Evolutionary conservation across 1,140 invertebrate species (phyloP), one percentile per base, ranked within the genome.

Genomic region (Drosophila arizonae): DNA sequence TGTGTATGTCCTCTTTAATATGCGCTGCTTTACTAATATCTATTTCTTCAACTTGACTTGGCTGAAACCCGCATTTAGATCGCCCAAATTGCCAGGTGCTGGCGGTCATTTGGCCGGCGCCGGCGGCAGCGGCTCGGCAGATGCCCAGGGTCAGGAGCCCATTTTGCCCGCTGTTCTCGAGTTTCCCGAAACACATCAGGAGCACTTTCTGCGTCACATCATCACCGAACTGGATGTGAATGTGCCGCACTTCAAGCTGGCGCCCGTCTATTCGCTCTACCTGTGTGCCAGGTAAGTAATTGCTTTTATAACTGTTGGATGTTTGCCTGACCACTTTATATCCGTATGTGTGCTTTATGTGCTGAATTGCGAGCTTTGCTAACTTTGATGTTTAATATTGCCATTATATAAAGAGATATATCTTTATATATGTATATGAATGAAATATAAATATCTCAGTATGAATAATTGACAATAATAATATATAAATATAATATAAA

Each of bases 201-300:
- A 98, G 90, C 94, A 95, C 45, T 98, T 99, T 92, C 93, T 99
- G 15, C 95, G 95, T 73, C 95, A 96, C 11, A 95, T 98, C 66
- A 96, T 99, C 72, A 95, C 96, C 10, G 95, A 97, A 74, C 94
- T 98, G 50, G 97, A 98, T 92, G 96, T 96, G 24, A 95, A 95
- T 78, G 94, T 95, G 52, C 95, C 96, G 17, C 95, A 96, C 62
- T 97, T 97, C 92, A 96, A 96, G 92, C 93, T 99, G 46, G 97
- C 98, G 1, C 98, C 98, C 0, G 98, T 98, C 5, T 99, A 99
- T 91, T 97, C 97, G 0, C 94, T 99, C 3, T 99, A 99, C 92
- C 94, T 99, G 87, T 97, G 97, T 73, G 96, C 97, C 45, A 94
- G 94, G 94, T 94, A 81, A 58, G 76, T 90, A 60, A 28, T 21